These are phyloP conservation scores for Galeruca laticollis DNA, from an alignment of 2,888 invertebrate genomes.

Conservation along the genomic window DNA sequence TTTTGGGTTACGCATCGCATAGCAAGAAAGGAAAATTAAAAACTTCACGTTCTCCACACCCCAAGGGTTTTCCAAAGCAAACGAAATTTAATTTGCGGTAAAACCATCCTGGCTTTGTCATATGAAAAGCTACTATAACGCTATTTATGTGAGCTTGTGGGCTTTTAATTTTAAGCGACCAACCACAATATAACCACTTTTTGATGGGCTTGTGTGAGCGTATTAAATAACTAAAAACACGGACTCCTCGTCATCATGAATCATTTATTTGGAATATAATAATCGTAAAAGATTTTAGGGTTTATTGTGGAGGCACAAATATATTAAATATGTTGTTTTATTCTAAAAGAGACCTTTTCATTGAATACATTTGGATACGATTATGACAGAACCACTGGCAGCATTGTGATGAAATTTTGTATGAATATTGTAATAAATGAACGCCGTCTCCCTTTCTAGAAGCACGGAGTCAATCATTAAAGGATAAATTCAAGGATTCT, in stretches of 20 bases:
- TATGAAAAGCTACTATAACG: constrained; percentile 51
- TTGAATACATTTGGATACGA: no score
- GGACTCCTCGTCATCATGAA: background rate
- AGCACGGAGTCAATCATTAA: no score
- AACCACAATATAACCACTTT: constrained; percentile 33
- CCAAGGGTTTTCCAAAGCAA: constrained; percentile 12
- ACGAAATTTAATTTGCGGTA: constrained; percentile 27
- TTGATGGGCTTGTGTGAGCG: constrained; percentile 35
- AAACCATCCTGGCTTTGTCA: constrained; percentile 27
- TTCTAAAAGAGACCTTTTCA: no score
- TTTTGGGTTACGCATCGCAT: constrained; percentile 5
- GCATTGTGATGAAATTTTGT: no score
- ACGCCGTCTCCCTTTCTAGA: no score
- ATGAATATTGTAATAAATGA: no score
- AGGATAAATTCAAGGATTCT: no score
- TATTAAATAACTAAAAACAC: constrained; percentile 2
- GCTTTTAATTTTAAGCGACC: constrained; percentile 55
- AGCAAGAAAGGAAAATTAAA: constrained; percentile 9
- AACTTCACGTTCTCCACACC: constrained; percentile 8
- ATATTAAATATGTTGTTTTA: no score
- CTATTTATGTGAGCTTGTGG: constrained; percentile 53
- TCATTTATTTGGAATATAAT: background rate
- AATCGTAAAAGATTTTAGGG: background rate
- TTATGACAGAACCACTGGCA: no score
- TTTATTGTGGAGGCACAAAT: no score